Conservation (phyloP, 2,113 vertebrate genomes). For the Dolichallabes microphthalmus region DNA sequence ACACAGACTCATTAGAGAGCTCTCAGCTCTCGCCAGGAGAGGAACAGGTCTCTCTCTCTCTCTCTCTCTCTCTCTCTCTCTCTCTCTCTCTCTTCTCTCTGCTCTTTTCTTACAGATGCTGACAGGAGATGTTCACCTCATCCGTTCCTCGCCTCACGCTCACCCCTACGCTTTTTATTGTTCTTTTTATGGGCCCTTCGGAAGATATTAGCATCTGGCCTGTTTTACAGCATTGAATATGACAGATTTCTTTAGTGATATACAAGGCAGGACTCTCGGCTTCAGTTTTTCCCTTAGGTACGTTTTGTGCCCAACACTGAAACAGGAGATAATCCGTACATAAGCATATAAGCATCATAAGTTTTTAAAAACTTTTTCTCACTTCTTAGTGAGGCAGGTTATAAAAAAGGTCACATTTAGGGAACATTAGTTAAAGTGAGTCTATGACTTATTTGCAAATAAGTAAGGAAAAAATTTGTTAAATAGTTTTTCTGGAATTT, state of each 20-base stretch:
- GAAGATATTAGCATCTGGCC: conserved; percentile 3
- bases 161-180: background rate
- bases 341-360: background rate
- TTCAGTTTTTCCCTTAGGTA: no score
- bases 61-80: conserved; percentile 9
- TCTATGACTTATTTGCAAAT: background rate
- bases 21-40: conserved; percentile 32
- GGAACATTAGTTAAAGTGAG: background rate
- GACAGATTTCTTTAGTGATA: background rate
- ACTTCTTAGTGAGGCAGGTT: background rate
- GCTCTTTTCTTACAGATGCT: background rate
- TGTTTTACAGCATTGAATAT: background rate
- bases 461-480: background rate
- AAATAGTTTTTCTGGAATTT: background rate
- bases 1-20: conserved; percentile 43
- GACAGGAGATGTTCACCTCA: background rate
- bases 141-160: background rate
- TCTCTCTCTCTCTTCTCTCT: conserved; percentile 10
- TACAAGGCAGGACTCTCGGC: background rate
- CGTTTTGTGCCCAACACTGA: no score
- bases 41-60: conserved; percentile 19
- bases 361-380: no score
- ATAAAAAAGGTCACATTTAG: background rate
- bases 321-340: no score
- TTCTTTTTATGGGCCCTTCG: background rate